Base-by-base conservation (phyloP, 2,888 invertebrate genomes). In the Folsomia manolachei region DNA sequence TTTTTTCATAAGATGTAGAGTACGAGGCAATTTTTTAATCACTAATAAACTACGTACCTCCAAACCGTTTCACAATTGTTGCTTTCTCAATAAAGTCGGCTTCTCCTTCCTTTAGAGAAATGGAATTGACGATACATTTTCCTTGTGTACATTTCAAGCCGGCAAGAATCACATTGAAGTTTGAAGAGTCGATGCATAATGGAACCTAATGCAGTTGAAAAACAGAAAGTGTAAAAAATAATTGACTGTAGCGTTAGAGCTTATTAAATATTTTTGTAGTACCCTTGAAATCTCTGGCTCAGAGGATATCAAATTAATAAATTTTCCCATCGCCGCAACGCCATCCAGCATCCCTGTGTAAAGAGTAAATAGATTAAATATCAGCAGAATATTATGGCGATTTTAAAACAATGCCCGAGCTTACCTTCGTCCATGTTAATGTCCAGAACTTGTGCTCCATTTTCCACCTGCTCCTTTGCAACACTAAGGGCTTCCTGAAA, bases 391-490 rank as follows among this genome's bases (percentile, higher is more conserved):
- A 39, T 39, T 39, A 39, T 39, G 4, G 14, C 39, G 71, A 74
- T 74, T 19, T n/a, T n/a, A n/a, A n/a, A n/a, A n/a, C n/a, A n/a
- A n/a, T n/a, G n/a, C n/a, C n/a, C n/a, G n/a, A n/a, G n/a, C n/a
- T n/a, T n/a, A n/a, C 87, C 87, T 78, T 88, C 88, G 80, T 88
- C 88, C 86, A 88, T 86, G 81, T 88, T 88, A 63, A 88, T 85
- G 79, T 88, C 88, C 26, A 88, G 77, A 26, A 87, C 81, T 81
- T 88, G 87, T 0, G 88, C 88, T 62, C 88, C 88, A 80, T 85
- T 86, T 81, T 87, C 87, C 9, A 88, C 87, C 81, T 88, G 88
- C 1, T 77, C 72, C 78, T 86, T 86, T 21, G 88, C 87, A 69
- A 88, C 82, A 21, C 80, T 82, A 74, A 88, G 82, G 0, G 87